These are phyloP conservation scores for Pseudomyrmex dendroicus DNA, from an alignment of 1,140 invertebrate genomes.

Conservation along the genomic window DNA sequence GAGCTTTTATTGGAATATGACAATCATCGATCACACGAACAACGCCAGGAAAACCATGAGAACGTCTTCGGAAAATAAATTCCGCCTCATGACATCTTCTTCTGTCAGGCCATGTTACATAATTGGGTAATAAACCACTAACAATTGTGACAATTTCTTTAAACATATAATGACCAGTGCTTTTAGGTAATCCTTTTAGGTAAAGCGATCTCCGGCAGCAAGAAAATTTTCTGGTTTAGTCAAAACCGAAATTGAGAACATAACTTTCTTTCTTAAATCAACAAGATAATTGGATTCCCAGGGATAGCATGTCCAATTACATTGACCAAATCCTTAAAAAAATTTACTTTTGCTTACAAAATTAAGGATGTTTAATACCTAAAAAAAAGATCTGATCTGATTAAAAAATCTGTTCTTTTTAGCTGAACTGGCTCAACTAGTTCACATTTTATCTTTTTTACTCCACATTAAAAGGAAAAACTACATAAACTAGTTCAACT, in stretches of 20 bases:
- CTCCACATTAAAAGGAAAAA: too few relatives aligned
- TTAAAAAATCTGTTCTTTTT: too few relatives aligned
- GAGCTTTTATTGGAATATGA: background rate
- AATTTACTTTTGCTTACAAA: too few relatives aligned
- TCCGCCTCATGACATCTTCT: background rate
- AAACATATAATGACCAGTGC: background rate
- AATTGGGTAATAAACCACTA: constrained; percentile 1
- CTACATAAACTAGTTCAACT: background rate
- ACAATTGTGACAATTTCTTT: background rate
- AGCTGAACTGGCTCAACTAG: too few relatives aligned
- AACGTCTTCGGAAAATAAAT: constrained; percentile 8
- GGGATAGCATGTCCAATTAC: constrained; percentile 13
- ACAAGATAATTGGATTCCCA: constrained; percentile 4
- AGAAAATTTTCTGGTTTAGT: constrained; percentile 27
- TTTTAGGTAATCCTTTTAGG: background rate
- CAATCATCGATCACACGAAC: background rate
- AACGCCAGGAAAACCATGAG: background rate
- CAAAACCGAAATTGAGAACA: background rate
- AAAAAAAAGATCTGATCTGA: too few relatives aligned
- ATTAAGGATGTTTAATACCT: too few relatives aligned
- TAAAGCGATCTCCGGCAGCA: constrained; percentile 14
- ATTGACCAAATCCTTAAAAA: background rate
- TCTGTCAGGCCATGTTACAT: constrained; percentile 1
- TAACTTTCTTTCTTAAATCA: constrained; percentile 27
- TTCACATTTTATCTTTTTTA: too few relatives aligned